A percentile compares a stretch with the other conserved stretches of the same genome.
Conservation (phyloP, 2,888 invertebrate species). For the Agrotis clavis region DNA sequence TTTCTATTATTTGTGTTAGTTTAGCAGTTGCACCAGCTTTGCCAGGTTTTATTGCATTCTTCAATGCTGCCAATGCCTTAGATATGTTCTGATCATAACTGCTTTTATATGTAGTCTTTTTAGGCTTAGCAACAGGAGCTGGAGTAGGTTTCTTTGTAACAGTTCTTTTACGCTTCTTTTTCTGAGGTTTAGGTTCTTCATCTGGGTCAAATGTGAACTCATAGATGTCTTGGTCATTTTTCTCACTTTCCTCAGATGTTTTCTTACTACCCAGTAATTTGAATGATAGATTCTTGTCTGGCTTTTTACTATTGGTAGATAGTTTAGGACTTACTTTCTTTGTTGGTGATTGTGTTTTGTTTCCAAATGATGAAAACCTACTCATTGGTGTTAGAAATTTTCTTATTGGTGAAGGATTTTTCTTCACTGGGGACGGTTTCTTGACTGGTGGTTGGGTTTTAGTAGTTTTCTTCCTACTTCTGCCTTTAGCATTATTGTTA, state of each 20-base stretch:
- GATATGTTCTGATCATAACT: slow-evolving; percentile 84
- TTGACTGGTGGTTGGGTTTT: slow-evolving; percentile 26
- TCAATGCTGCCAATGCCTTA: slow-evolving; percentile 80
- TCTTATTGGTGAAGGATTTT: slow-evolving; percentile 27
- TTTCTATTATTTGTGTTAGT: slow-evolving; percentile 48
- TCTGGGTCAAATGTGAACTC: slow-evolving; percentile 88
- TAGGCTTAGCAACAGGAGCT: slow-evolving; percentile 70
- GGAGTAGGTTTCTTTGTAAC: slow-evolving; percentile 72
- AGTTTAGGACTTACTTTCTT: slow-evolving; percentile 52
- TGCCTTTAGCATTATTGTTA: slow-evolving; percentile 76
- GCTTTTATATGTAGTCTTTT: slow-evolving; percentile 73
- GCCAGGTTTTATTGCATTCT: slow-evolving; percentile 69
- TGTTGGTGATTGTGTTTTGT: slow-evolving; percentile 27
- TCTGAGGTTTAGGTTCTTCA: slow-evolving; percentile 84
- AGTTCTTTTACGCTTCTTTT: slow-evolving; percentile 82
- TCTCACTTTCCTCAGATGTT: slow-evolving; percentile 67
- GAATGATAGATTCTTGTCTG: slow-evolving; percentile 74
- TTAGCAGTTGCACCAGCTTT: slow-evolving; percentile 45
- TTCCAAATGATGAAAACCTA: slow-evolving; percentile 32
- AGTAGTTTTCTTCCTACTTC: slow-evolving; percentile 29
- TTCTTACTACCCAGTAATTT: slow-evolving; percentile 77
- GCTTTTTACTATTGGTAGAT: slow-evolving; percentile 64
- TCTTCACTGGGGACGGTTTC: slow-evolving; percentile 30
- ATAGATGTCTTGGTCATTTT: slow-evolving; percentile 81
- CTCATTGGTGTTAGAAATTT: slow-evolving; percentile 29